Evolutionary conservation across 2,797 vertebrate genomes (phyloP), one percentile per base, ranked within the genome.

Genomic region (Enteromius radiatus): DNA sequence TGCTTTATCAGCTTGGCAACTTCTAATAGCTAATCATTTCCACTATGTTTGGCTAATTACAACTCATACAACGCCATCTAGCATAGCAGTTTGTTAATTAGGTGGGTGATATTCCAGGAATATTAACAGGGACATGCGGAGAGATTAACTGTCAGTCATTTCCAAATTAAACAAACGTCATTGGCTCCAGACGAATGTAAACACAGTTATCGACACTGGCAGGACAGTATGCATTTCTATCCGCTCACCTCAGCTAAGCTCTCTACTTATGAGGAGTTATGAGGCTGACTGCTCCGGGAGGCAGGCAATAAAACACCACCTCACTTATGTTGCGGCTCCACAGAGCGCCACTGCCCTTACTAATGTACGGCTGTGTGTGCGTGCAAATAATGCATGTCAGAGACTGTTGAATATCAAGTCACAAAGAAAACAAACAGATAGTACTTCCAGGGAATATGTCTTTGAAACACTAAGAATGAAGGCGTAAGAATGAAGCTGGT

Each of bases 81-180:
- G 89, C 84, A 82, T 85, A 88, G 87, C 86, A 79, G 81, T 90
- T 90, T 90, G 90, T 92, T 91, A 87, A 91, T 92, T 91, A 92
- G 88, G 88, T 88, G 82, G 78, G 84, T 88, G 82, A 76, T 87
- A 90, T 88, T 85, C 88, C 88, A 87, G 80, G 85, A 87, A 92
- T 91, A 88, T 92, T 92, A 91, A 86, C 85, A 86, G 86, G 85
- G 86, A 89, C 88, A 89, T 87, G 88, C 88, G 81, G 86, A 84
- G 73, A 88, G 91, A 93, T 93, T 92, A 93, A 84, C 87, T 84
- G 87, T 87, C 87, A 85, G 84, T 90, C 88, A 90, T 91, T 86
- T 85, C 87, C 23, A 9, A 19, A 68, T 88, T 86, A 85, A 88
- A 89, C 88, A 87, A 90, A 92, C 80, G 87, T 88, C 86, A 89